Percentiles rank a stretch among this genome's conserved stretches.
Evolutionary conservation across 53 echinoderm and acorn worm genomes (phyloP).

Genomic region (Mesocentrotus franciscanus): DNA sequence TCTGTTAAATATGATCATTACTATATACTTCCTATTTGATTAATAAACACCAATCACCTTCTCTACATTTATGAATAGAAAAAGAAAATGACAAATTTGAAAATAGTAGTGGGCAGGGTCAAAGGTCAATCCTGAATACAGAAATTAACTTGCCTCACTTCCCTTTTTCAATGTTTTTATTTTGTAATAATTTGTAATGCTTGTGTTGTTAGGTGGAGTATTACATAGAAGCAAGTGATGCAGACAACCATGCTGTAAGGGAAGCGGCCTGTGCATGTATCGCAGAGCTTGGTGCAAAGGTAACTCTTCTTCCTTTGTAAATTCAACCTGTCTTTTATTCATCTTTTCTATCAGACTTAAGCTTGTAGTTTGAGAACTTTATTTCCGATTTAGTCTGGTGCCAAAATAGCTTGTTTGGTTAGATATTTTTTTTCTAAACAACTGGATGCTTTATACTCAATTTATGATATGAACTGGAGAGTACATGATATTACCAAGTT

Average conservation of each 20-base stretch:
- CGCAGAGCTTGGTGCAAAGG: slow-evolving; percentile 97
- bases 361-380: background rate
- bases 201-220: slow-evolving; percentile 77
- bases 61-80: no score
- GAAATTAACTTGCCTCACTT: background rate
- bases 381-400: no score
- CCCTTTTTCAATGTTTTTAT: background rate
- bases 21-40: no score
- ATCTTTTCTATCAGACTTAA: background rate
- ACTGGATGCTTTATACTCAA: no score
- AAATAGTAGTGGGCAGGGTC: background rate
- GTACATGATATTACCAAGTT: no score
- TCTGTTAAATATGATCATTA: no score
- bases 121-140: background rate
- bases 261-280: slow-evolving; percentile 99
- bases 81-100: background rate
- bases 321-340: background rate
- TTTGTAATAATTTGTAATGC: background rate
- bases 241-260: slow-evolving; percentile 97
- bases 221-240: slow-evolving; percentile 88
- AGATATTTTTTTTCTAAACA: no score
- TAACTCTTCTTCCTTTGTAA: slow-evolving; percentile 31
- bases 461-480: no score
- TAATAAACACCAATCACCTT: no score
- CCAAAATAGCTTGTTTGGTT: no score